A percentile compares a stretch with the other conserved stretches of the same genome.
phyloP scores from a whole-genome alignment of 2,113 vertebrate genomes.

The Brachypodius melanocephalos region DNA sequence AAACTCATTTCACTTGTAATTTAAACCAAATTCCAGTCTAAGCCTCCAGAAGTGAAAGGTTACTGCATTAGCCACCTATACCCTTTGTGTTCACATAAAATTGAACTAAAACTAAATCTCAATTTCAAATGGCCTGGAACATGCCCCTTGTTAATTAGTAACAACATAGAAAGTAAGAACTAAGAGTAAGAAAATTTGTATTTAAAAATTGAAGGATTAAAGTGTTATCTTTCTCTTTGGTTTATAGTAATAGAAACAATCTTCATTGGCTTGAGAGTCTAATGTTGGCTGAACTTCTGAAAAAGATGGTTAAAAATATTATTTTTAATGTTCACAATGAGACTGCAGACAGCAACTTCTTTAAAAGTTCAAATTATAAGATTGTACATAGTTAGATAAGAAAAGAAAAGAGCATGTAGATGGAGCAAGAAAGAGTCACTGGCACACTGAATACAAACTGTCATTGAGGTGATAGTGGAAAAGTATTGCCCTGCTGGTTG shows the following conservation, averaged over 20 bases:
- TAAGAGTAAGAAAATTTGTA: slow-evolving; percentile 40
- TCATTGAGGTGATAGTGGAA: slow-evolving; percentile 20
- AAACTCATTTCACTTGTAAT: slow-evolving; percentile 20
- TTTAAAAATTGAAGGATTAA: slow-evolving; percentile 57
- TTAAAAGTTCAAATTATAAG: slow-evolving; percentile 15
- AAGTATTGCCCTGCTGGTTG: slow-evolving; percentile 40
- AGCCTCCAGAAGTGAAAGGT: slow-evolving; percentile 22
- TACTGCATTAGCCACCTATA: neutral
- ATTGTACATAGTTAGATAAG: neutral
- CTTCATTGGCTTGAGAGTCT: neutral
- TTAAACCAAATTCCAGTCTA: slow-evolving; percentile 24
- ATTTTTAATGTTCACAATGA: slow-evolving; percentile 9
- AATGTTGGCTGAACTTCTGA: slow-evolving; percentile 24
- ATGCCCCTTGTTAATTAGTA: slow-evolving; percentile 31
- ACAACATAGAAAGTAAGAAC: neutral
- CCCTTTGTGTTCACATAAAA: slow-evolving; percentile 1
- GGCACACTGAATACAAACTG: neutral
- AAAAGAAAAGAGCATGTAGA: neutral
- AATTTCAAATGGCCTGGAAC: slow-evolving; percentile 16
- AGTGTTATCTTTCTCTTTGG: slow-evolving; percentile 31
- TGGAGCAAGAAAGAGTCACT: neutral
- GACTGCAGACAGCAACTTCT: neutral
- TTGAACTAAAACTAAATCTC: slow-evolving; percentile 41
- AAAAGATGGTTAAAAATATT: slow-evolving; percentile 18
- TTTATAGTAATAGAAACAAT: slow-evolving; percentile 26